Evolutionary conservation across 2,888 invertebrate genomes (phyloP), one percentile per base, ranked within the genome.

Genomic region (Ferrisia virgata): DNA sequence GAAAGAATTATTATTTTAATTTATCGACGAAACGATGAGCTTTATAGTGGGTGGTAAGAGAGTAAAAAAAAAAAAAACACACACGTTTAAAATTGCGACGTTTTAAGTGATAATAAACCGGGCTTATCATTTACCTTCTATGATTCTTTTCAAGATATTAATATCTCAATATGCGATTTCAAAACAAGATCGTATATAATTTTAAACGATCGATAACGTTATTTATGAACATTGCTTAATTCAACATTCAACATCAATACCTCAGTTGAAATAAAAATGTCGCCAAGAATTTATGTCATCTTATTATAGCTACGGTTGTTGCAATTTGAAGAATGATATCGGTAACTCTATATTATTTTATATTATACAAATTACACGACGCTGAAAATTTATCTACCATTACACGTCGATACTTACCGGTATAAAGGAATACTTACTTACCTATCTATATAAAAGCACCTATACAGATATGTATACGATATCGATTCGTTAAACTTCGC

Each of bases 301-400:
- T 28, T 69, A 31, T 69, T 33, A 40, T 13, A 69, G 69, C 69
- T 31, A 69, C 11, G n/a, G 69, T 18, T 64, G 64, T 28, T 28
- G 69, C 69, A 69, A 69, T 69, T 28, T 31, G 31, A 69, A 69
- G 15, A 69, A 69, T 69, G 31, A 69, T 69, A 69, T 31, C 69
- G 31, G 69, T 69, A 69, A 69, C 69, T 69, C n/a, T 31, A 69
- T 69, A 28, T 69, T 31, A 69, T 40, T 22, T n/a, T n/a, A n/a
- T n/a, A 53, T 53, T 53, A 53, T 53, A 53, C 53, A 53, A 53
- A 69, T 69, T 69, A 69, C 69, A 31, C 69, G 69, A 13, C 31
- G 15, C 69, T 69, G 69, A 69, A 53, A 69, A 69, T 69, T 69
- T 69, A 69, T 69, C 69, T 69, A 31, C 13, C 31, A 69, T 69